Evolutionary conservation across 2,113 vertebrate species (phyloP).

Genomic region (Heterotilapia buettikoferi): DNA sequence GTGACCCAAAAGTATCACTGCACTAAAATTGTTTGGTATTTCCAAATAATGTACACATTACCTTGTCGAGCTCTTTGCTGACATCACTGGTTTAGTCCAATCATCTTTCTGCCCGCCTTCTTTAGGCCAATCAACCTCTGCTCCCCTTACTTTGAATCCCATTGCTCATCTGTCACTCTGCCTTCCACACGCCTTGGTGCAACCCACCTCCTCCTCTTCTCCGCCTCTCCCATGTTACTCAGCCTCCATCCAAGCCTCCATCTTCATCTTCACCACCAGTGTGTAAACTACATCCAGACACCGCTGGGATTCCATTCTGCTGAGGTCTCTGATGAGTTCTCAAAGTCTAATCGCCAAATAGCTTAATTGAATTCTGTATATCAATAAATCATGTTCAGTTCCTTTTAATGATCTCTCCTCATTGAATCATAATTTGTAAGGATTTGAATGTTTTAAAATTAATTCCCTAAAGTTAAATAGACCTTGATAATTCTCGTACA

Average conservation of each 20-base stretch:
- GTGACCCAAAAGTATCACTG: not conserved
- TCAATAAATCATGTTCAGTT: not conserved
- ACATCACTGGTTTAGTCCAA: not conserved
- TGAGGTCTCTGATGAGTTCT: not conserved
- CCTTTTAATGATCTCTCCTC: not conserved
- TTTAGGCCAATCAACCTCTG: not conserved
- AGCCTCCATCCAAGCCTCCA: not conserved
- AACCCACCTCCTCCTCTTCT: not conserved
- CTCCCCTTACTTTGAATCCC: not conserved
- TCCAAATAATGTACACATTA: not conserved
- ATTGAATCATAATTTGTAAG: not conserved
- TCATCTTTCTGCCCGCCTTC: not conserved
- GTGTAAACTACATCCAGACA: not conserved
- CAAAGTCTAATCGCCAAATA: not conserved
- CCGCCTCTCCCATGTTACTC: not conserved
- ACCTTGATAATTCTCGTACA: not conserved
- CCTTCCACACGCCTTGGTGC: not conserved
- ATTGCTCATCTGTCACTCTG: not conserved
- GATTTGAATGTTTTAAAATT: not conserved
- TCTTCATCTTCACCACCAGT: not conserved
- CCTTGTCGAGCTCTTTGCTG: not conserved
- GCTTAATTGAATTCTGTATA: not conserved
- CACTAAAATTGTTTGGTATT: not conserved
- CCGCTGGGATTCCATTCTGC: not conserved
- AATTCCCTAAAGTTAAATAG: not conserved